phyloP scores from a whole-genome alignment of 2,113 vertebrate species.

The Pyxicephalus adspersus region DNA sequence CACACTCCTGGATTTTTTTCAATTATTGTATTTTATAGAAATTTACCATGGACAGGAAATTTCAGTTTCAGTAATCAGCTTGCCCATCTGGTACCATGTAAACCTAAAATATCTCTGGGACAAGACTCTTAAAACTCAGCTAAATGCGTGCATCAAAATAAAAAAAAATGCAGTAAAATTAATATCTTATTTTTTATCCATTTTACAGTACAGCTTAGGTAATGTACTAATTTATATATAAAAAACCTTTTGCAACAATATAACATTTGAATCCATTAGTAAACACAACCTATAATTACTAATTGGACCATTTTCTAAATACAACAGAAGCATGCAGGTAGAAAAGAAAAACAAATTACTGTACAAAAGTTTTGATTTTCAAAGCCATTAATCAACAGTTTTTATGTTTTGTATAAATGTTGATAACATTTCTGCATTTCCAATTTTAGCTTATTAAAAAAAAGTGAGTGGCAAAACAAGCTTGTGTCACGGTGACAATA shows the following conservation, averaged over 20 bases:
- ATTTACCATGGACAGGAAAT: too few species aligned
- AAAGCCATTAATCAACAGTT: background rate
- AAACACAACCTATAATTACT: conserved; percentile 18
- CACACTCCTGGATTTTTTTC: too few species aligned
- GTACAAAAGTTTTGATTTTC: conserved; percentile 17
- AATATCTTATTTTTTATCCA: too few species aligned
- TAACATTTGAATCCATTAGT: background rate
- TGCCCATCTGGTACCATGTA: too few species aligned
- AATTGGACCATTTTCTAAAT: background rate
- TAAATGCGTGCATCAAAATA: too few species aligned
- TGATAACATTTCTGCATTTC: background rate
- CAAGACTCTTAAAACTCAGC: too few species aligned
- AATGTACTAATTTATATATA: background rate
- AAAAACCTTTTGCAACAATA: background rate
- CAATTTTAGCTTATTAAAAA: background rate
- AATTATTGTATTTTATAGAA: too few species aligned
- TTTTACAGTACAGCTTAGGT: background rate
- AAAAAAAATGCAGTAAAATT: too few species aligned
- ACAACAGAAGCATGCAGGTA: background rate
- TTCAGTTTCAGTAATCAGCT: too few species aligned
- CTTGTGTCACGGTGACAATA: background rate
- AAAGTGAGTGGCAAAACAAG: background rate
- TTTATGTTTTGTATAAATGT: conserved; percentile 15
- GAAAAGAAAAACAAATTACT: conserved; percentile 13
- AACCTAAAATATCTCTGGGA: too few species aligned